Base-by-base conservation (phyloP, 2,888 invertebrate species). In the Limnephilus marmoratus region DNA sequence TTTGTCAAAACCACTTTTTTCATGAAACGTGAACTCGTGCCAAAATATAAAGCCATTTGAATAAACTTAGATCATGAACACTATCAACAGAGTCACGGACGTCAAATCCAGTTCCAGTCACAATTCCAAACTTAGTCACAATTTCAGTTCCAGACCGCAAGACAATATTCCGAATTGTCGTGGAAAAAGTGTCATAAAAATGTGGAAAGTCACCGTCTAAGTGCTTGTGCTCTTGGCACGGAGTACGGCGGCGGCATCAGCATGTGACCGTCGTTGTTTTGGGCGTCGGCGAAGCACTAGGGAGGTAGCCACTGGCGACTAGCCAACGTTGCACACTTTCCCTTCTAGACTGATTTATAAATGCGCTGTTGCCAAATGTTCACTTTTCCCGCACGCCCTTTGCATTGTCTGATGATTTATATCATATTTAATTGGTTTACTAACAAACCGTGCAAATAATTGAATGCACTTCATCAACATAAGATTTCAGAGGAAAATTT, bases 281-380 rank as follows among this genome's bases (percentile, higher is more conserved):
- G 82, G 29, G n/a, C 45, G 85, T 34, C 15, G 3, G 34, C 34
- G 11, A 49, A 13, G 49, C 34, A 37, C 68, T 3, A 24, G 53
- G 31, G 31, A 53, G 31, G 87, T 13, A 53, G 68, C 87, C 18
- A 24, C 53, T 91, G 87, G 91, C 91, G 85, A 86, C 89, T 83
- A 45, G 91, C 92, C 90, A 93, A 90, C 81, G 93, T 92, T 80
- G 86, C 80, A 68, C 83, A 90, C 90, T 92, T 93, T 90, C 90
- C 53, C 90, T 86, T 45, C 45, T 41, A 53, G 85, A 45, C 89
- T 90, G 92, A 92, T 92, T 92, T 92, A 92, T 90, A 18, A 53
- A 82, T n/a, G 12, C 41, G n/a, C 29, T 81, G 81, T 92, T 90
- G 92, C 90, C 92, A 92, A 92, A 34, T 81, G 37, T 81, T 92